Percentiles rank a stretch among this genome's conserved stretches.
phyloP scores from a whole-genome alignment of 53 echinoderm and acorn worm genomes.

The Antedon mediterranea region DNA sequence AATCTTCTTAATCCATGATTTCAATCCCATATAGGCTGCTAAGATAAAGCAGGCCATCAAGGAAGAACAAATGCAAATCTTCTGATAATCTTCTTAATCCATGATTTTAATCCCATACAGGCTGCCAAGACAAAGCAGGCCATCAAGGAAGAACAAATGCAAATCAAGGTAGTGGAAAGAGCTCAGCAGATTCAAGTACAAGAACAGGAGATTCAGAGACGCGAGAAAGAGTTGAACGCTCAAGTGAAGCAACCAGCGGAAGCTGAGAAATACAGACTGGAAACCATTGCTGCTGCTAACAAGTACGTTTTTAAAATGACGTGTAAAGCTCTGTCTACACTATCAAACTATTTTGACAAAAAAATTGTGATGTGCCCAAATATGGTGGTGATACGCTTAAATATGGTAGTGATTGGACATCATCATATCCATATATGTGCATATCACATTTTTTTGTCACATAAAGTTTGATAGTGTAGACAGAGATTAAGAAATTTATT shows the following conservation, averaged over 20 bases:
- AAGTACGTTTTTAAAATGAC: no score
- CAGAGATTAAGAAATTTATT: no score
- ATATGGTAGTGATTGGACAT: no score
- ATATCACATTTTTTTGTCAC: no score
- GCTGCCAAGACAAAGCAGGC: conserved; percentile 84
- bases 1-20: no score
- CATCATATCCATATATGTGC: no score
- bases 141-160: conserved; percentile 86
- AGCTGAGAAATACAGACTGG: conserved; percentile 60
- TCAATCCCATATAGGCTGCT: conserved; percentile 43
- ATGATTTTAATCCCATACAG: conserved; percentile 4
- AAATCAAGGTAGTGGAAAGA: conserved; percentile 70
- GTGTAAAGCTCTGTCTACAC: no score
- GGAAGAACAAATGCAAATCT: conserved; percentile 88
- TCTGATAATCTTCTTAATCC: no score
- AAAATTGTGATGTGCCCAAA: no score
- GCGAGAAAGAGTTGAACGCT: conserved; percentile 67
- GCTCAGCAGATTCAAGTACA: conserved; percentile 76
- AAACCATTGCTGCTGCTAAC: conserved; percentile 74
- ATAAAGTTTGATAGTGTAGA: no score
- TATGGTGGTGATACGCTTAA: no score
- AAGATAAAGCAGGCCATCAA: conserved; percentile 83
- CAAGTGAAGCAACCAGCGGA: conserved; percentile 69
- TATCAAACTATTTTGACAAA: no score
- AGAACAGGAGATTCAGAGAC: conserved; percentile 58